Conservation (phyloP, 2,113 vertebrate species). For the Romanogobio albipinnatus region DNA sequence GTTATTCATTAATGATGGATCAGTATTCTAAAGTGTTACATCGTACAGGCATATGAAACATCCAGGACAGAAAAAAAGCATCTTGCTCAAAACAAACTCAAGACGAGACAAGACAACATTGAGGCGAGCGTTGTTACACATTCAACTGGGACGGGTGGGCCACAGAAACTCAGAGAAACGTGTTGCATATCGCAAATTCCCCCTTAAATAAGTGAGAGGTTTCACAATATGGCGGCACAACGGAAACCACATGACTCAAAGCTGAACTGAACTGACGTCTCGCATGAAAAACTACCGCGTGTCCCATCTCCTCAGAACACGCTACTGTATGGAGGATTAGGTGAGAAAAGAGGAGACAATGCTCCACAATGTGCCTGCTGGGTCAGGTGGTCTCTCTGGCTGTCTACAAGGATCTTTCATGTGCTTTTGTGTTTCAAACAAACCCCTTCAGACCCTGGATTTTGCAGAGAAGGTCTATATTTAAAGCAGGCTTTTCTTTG, state of each 20-base stretch:
- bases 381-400: constrained; percentile 58
- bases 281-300: background rate
- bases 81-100: constrained; percentile 11
- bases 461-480: constrained; percentile 52
- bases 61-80: background rate
- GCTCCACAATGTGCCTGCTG: constrained; percentile 20
- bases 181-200: background rate
- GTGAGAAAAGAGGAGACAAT: constrained; percentile 21
- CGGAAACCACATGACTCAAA: background rate
- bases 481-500: constrained; percentile 52
- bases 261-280: background rate
- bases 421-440: constrained; percentile 71
- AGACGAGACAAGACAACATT: constrained; percentile 27
- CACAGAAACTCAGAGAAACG: constrained; percentile 6
- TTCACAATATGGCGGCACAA: background rate
- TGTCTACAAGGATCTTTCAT: constrained; percentile 70
- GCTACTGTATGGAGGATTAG: constrained; percentile 16
- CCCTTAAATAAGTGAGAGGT: background rate
- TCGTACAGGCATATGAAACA: constrained; percentile 48
- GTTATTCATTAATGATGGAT: no score
- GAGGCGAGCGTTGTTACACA: constrained; percentile 10
- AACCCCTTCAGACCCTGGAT: constrained; percentile 54
- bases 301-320: constrained; percentile 13
- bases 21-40: constrained; percentile 21
- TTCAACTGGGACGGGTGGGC: background rate